Evolutionary conservation across 1,140 invertebrate species (phyloP), one percentile per base, ranked within the genome.

Genomic region (Hirudo medicinalis): DNA sequence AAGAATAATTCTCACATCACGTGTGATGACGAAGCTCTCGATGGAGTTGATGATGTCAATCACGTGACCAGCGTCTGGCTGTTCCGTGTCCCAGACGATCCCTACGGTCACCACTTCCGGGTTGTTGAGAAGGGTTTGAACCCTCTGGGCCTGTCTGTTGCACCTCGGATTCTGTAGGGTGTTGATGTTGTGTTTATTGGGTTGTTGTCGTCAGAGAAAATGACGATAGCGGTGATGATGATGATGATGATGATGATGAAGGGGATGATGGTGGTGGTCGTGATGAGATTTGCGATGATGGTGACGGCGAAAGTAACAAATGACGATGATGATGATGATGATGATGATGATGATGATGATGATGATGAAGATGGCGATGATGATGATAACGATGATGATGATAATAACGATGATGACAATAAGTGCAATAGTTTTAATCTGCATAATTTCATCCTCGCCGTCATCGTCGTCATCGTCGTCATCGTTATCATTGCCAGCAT

Each of bases 41-140:
- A 96, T 86, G 0, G 90, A 89, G 25, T 88, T 87, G 72, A 94
- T 89, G 11, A 96, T 91, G 67, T 92, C 90, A 82, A 91, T 91
- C 25, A 95, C 92, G 77, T 94, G 91, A 57, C 95, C 91, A 2
- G 91, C 83, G 0, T 89, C 88, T 0, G 94, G 92, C 66, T 91
- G 85, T 75, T 96, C 92, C 17, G 91, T 93, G 78, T 96, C 92
- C 93, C 93, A 97, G 15, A 95, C 92, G 63, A 96, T 87, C n/a
- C 94, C 93, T 57, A 97, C 89, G 3, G 91, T 94, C 0, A 96
- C 22, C 19, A 70, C 69, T 22, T 70, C 69, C 13, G 69, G 69
- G 20, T 36, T 53, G 27, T 70, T 70, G 20, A 49, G 22, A 8
- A 70, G 69, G 49, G 25, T 25, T 13, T 70, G 69, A 20, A 36